Evolutionary conservation across 2,797 vertebrate species (phyloP).

Genomic region (Ctenopoma multispine): DNA sequence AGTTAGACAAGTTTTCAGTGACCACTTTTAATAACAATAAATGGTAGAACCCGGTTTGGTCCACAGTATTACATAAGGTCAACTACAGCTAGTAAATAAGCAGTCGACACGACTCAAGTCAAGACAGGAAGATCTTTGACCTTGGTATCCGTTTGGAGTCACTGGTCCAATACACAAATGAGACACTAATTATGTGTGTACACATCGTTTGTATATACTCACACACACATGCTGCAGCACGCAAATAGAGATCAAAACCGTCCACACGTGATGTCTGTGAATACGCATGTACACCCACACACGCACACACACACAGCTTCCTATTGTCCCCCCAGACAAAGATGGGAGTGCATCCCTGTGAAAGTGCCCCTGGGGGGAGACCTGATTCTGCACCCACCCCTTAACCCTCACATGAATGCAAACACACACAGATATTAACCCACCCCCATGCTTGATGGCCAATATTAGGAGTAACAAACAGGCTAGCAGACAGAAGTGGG

Average conservation of each 20-base stretch:
- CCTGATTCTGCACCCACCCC: conserved; percentile 72
- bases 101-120: conserved; percentile 36
- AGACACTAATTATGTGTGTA: conserved; percentile 60
- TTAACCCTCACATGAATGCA: conserved; percentile 66
- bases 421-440: conserved; percentile 61
- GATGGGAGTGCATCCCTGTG: conserved; percentile 66
- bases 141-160: conserved; percentile 68
- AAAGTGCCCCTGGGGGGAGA: conserved; percentile 67
- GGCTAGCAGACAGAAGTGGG: conserved; percentile 70
- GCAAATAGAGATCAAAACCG: conserved; percentile 33
- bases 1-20: neutral
- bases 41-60: neutral
- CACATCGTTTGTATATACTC: conserved; percentile 24
- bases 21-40: neutral
- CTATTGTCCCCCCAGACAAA: conserved; percentile 76
- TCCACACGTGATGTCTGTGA: conserved; percentile 22
- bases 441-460: conserved; percentile 71
- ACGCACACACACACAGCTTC: conserved; percentile 34
- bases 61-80: neutral
- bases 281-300: conserved; percentile 7
- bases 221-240: neutral
- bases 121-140: conserved; percentile 66
- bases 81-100: conserved; percentile 15
- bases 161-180: conserved; percentile 54
- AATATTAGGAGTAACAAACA: conserved; percentile 76